phyloP scores from a whole-genome alignment of 2,888 invertebrate species.

The Polylopha cassiicola region DNA sequence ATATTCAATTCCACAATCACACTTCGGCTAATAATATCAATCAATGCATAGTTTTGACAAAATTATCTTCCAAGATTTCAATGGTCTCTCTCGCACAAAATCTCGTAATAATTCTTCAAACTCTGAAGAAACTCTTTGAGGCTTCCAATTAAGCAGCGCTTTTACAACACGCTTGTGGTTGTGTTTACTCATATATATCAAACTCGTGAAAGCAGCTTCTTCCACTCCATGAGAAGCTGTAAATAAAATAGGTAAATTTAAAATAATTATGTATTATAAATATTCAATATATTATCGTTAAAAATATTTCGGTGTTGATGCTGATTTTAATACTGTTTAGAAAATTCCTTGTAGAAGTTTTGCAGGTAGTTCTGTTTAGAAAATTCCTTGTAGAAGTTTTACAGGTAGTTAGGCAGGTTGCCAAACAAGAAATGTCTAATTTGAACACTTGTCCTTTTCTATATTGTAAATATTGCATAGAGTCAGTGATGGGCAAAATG shows the following conservation, averaged over 20 bases:
- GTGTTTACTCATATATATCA: conserved; percentile 54
- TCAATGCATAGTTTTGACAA: conserved; percentile 31
- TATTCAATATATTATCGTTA: background rate
- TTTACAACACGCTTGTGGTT: conserved; percentile 41
- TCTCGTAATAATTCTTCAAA: conserved; percentile 42
- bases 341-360: too few species aligned
- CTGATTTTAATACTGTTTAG: too few species aligned
- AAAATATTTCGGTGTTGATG: too few species aligned
- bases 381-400: too few species aligned
- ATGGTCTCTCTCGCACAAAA: conserved; percentile 48
- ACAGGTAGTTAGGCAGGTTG: too few species aligned
- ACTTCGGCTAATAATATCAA: too few species aligned
- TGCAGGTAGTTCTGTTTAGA: too few species aligned
- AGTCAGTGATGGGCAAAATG: too few species aligned
- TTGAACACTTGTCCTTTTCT: too few species aligned
- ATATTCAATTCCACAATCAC: too few species aligned
- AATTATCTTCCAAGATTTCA: conserved; percentile 46
- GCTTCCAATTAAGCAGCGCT: conserved; percentile 49
- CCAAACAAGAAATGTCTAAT: too few species aligned
- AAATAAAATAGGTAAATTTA: conserved; percentile 30
- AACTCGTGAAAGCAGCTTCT: conserved; percentile 57
- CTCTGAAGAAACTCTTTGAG: conserved; percentile 43
- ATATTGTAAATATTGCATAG: too few species aligned
- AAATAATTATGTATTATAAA: background rate
- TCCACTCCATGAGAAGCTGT: conserved; percentile 48